Conservation (phyloP, 1,140 invertebrate genomes). For the Ips typographus region DNA sequence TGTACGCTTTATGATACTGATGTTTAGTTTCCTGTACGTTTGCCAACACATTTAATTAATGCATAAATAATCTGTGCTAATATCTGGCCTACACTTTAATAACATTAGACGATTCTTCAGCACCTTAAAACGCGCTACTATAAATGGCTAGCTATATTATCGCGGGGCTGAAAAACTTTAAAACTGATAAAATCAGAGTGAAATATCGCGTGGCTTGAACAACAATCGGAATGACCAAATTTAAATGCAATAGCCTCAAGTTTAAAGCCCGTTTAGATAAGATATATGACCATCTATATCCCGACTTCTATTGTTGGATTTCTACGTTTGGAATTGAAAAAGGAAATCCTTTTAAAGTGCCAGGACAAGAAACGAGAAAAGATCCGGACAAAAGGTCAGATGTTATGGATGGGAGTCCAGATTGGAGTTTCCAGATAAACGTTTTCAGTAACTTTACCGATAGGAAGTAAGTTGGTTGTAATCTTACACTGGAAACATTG, state of each 20-base stretch:
- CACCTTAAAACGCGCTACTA: too few relatives aligned
- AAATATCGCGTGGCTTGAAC: slow-evolving; percentile 20
- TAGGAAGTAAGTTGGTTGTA: too few relatives aligned
- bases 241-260: slow-evolving; percentile 49
- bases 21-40: too few relatives aligned
- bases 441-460: too few relatives aligned
- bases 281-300: slow-evolving; percentile 48
- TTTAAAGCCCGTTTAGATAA: slow-evolving; percentile 50
- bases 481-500: too few relatives aligned
- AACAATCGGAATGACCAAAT: slow-evolving; percentile 46
- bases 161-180: slow-evolving; percentile 7
- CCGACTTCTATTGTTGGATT: slow-evolving; percentile 41
- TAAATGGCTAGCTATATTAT: too few relatives aligned
- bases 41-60: too few relatives aligned
- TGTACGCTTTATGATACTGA: too few relatives aligned
- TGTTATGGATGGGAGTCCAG: slow-evolving; percentile 30
- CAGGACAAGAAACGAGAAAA: slow-evolving; percentile 25
- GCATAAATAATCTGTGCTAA: too few relatives aligned
- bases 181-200: slow-evolving; percentile 33
- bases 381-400: slow-evolving; percentile 19
- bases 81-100: too few relatives aligned
- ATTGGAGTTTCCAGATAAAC: slow-evolving; percentile 3
- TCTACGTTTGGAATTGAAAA: slow-evolving; percentile 28
- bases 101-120: too few relatives aligned
- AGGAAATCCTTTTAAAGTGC: slow-evolving; percentile 36